Conservation (phyloP, 2,888 invertebrate genomes). For the Actias luna region DNA sequence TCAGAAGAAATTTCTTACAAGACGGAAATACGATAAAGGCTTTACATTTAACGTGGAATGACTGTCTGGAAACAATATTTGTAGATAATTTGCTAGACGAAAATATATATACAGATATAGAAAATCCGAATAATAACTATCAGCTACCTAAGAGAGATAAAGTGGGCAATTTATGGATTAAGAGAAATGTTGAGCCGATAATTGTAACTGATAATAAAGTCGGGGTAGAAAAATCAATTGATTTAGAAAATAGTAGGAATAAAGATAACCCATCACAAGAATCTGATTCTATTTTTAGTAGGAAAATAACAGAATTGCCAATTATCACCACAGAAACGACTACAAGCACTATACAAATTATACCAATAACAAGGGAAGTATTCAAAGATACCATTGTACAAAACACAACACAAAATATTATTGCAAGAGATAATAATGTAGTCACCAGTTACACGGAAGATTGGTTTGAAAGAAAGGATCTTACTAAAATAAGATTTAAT, state of each 20-base stretch:
- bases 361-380: constrained; percentile 66
- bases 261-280: constrained; percentile 51
- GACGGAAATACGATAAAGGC: constrained; percentile 35
- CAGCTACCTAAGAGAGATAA: constrained; percentile 25
- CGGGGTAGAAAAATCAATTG: constrained; percentile 62
- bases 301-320: constrained; percentile 38
- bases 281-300: constrained; percentile 42
- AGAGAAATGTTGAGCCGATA: constrained; percentile 50
- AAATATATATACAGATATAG: constrained; percentile 44
- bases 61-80: constrained; percentile 59
- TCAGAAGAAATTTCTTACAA: constrained; percentile 21
- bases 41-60: constrained; percentile 63
- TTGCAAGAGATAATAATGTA: constrained; percentile 56
- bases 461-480: constrained; percentile 67
- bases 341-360: constrained; percentile 43
- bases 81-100: constrained; percentile 41
- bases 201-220: constrained; percentile 39
- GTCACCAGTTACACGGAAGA: constrained; percentile 60
- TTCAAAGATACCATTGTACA: constrained; percentile 42
- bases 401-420: constrained; percentile 47
- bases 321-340: constrained; percentile 25
- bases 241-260: constrained; percentile 50
- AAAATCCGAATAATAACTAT: constrained; percentile 21
- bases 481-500: constrained; percentile 72
- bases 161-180: constrained; percentile 48